Percentiles rank a stretch among this genome's conserved stretches.
Evolutionary conservation across 2,797 vertebrate genomes (phyloP).

Genomic region (Bradypus variegatus): DNA sequence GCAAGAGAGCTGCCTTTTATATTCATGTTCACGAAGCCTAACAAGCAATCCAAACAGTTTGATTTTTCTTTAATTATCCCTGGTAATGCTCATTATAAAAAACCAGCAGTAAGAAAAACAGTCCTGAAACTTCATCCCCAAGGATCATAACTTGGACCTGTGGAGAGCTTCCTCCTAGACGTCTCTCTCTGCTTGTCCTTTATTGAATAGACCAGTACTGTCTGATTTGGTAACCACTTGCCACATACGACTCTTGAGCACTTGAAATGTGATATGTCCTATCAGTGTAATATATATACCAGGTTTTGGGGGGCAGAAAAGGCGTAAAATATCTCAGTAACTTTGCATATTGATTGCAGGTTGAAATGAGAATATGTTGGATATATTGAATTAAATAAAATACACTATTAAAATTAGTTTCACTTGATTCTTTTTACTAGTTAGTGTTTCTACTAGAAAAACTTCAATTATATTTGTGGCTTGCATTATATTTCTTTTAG

Average conservation of each 20-base stretch:
- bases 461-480: neutral
- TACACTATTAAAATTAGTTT: neutral
- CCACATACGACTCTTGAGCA: neutral
- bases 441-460: neutral
- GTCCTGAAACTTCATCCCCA: neutral
- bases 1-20: neutral
- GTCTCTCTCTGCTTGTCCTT: neutral
- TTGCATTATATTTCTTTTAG: neutral
- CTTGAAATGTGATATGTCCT: neutral
- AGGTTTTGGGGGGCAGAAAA: neutral
- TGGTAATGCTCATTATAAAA: neutral
- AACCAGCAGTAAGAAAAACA: neutral
- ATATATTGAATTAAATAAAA: slow-evolving; percentile 14
- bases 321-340: neutral
- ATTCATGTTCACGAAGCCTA: neutral
- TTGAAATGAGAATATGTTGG: neutral
- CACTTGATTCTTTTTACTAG: slow-evolving; percentile 27
- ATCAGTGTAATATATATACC: neutral
- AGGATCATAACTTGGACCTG: neutral
- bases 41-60: neutral
- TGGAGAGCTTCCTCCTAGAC: neutral
- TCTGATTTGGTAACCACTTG: neutral
- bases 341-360: neutral
- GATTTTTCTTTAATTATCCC: neutral
- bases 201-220: neutral